phyloP scores from a whole-genome alignment of 2,113 vertebrate species.

The Nanorana parkeri region DNA sequence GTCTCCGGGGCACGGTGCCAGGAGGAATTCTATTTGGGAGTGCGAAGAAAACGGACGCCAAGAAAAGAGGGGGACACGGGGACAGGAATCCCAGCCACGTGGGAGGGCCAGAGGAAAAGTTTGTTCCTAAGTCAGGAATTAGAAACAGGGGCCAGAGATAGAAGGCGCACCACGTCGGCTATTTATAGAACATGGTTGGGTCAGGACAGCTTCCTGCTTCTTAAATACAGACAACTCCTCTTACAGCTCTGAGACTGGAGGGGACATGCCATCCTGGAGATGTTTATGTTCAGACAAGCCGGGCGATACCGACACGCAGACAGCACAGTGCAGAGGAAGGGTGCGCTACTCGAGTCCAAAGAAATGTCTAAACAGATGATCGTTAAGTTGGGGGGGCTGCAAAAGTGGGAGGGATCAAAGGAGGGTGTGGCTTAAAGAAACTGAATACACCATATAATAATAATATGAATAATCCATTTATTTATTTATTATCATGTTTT shows the following conservation, averaged over 20 bases:
- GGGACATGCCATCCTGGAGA: conserved; percentile 18
- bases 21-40: conserved; percentile 33
- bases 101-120: conserved; percentile 55
- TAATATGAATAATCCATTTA: too few species aligned
- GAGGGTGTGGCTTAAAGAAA: too few species aligned
- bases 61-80: conserved; percentile 6
- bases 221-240: conserved; percentile 30
- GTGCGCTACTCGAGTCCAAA: too few species aligned
- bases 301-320: neutral
- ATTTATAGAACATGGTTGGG: conserved; percentile 35
- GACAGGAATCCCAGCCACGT: conserved; percentile 39
- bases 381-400: too few species aligned
- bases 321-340: neutral
- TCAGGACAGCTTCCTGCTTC: conserved; percentile 39
- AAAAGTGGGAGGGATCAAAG: too few species aligned
- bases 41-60: conserved; percentile 26
- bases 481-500: too few species aligned
- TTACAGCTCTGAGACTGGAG: neutral
- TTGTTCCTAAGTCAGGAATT: conserved; percentile 54
- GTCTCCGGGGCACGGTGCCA: conserved; percentile 22
- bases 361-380: too few species aligned
- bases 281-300: conserved; percentile 26
- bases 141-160: conserved; percentile 38
- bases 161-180: conserved; percentile 4
- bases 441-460: too few species aligned